Base-by-base conservation (phyloP, 2,797 vertebrate genomes). In the Aldrovandia affinis region DNA sequence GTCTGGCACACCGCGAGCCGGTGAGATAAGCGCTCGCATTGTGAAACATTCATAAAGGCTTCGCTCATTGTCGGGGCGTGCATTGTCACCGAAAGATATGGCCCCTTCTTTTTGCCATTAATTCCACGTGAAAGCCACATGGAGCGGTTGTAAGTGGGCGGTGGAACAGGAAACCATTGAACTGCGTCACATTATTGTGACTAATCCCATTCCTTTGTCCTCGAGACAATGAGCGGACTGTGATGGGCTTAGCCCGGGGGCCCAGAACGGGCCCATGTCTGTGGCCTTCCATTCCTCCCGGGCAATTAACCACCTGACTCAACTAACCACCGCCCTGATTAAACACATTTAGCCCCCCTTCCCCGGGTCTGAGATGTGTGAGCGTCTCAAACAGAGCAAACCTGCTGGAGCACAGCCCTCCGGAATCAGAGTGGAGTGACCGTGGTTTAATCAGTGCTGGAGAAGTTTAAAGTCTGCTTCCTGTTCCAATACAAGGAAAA, bases 191-290 rank as follows among this genome's bases (percentile, higher is more conserved):
- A 39, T 39, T 68, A 61, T 68, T 68, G 50, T 80, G 47, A 80
- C 83, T 54, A 68, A 84, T 44, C 47, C 30, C 83, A 84, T 36
- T 28, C 33, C 42, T 14, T 28, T 83, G 39, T 83, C 39, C 82
- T 33, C 25, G 55, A 59, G n/a, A 83, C 70, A 78, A 78, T 30
- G 42, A 50, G 39, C 22, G 28, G 14, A 59, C 10, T 54, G 75
- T 44, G 18, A 78, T 30, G n/a, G 47, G 22, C 47, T 77, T 47
- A 47, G 9, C 20, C 15, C 7, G n/a, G n/a, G 65, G 10, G 65
- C 65, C 33, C 65, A 33, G 33, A 3, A 68, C 28, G 63, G 63
- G 15, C 15, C 4, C 20, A 8, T 14, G 73, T 77, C 73, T 20
- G 7, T 8, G 22, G 42, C 39, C 68, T 3, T n/a, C 42, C 8